A percentile compares a stretch with the other conserved stretches of the same genome.
phyloP scores from a whole-genome alignment of 2,888 invertebrate species.

The Catocala sponsa region DNA sequence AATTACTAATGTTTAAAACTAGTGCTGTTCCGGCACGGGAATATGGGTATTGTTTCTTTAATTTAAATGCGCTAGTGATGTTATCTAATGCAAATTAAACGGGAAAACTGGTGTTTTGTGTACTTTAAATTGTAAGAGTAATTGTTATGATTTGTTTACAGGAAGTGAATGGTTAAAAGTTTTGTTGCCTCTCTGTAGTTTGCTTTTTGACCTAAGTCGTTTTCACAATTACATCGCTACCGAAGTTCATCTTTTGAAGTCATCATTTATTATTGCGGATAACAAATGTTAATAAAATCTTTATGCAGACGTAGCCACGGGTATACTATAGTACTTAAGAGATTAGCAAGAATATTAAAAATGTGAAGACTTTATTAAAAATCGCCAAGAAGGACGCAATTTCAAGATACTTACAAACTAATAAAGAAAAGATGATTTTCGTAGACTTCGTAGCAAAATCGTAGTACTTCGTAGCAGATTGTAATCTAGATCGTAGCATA shows the following conservation, averaged over 20 bases:
- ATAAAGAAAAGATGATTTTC: background rate
- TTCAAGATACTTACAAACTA: background rate
- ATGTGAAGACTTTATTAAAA: background rate
- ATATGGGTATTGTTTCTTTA: slow-evolving; percentile 6
- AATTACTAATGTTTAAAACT: slow-evolving; percentile 27
- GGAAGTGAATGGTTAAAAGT: background rate
- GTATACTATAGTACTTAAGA: background rate
- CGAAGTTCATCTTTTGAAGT: too few species aligned
- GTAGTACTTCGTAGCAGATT: slow-evolving; percentile 13
- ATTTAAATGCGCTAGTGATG: slow-evolving; percentile 4
- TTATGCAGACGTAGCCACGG: too few species aligned
- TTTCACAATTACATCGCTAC: too few species aligned
- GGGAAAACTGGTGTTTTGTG: background rate
- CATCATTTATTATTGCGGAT: too few species aligned
- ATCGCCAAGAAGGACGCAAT: background rate
- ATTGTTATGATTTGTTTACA: slow-evolving; percentile 6
- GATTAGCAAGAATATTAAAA: slow-evolving; percentile 3
- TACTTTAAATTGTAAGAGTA: background rate
- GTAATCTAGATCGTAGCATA: background rate
- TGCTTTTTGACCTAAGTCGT: too few species aligned
- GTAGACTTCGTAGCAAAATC: slow-evolving; percentile 4
- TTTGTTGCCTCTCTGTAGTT: background rate
- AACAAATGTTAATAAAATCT: too few species aligned
- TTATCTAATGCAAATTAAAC: slow-evolving; percentile 5
- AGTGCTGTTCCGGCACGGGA: background rate